phyloP scores from a whole-genome alignment of 2,888 invertebrate species.

The Dicycla oo region DNA sequence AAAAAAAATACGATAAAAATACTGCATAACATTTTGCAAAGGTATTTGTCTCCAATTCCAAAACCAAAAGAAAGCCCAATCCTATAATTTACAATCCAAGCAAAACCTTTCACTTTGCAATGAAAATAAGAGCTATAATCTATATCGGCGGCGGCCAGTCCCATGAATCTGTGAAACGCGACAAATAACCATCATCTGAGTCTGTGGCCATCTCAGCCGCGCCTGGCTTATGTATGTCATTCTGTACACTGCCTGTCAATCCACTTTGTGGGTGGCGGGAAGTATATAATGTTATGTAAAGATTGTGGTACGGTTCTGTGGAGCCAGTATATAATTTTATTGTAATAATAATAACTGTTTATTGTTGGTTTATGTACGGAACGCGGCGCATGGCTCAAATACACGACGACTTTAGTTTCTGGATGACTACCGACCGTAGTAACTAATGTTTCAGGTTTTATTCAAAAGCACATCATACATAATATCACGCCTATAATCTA shows the following conservation, averaged over 20 bases:
- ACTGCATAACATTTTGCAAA: too few species aligned
- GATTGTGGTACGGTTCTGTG: neutral
- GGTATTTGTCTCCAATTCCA: neutral
- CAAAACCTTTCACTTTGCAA: conserved; percentile 68
- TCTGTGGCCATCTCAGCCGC: conserved; percentile 50
- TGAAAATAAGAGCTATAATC: conserved; percentile 66
- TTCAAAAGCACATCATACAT: neutral
- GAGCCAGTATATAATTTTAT: neutral
- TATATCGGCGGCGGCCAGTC: conserved; percentile 51
- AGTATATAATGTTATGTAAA: conserved; percentile 31
- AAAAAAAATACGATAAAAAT: too few species aligned
- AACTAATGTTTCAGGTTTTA: neutral
- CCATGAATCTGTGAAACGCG: conserved; percentile 71
- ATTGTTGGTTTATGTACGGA: neutral
- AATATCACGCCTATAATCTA: neutral
- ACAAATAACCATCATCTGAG: conserved; percentile 72
- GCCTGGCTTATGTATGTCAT: conserved; percentile 56
- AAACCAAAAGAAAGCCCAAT: conserved; percentile 22
- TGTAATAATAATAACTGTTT: neutral
- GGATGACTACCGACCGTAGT: neutral
- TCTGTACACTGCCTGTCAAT: conserved; percentile 63
- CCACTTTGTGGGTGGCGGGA: conserved; percentile 69
- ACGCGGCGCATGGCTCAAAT: neutral
- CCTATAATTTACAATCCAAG: conserved; percentile 11
- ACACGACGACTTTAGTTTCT: neutral